Evolutionary conservation across 2,888 invertebrate genomes (phyloP), one percentile per base, ranked within the genome.

Genomic region (Caenorhabditis sp.): DNA sequence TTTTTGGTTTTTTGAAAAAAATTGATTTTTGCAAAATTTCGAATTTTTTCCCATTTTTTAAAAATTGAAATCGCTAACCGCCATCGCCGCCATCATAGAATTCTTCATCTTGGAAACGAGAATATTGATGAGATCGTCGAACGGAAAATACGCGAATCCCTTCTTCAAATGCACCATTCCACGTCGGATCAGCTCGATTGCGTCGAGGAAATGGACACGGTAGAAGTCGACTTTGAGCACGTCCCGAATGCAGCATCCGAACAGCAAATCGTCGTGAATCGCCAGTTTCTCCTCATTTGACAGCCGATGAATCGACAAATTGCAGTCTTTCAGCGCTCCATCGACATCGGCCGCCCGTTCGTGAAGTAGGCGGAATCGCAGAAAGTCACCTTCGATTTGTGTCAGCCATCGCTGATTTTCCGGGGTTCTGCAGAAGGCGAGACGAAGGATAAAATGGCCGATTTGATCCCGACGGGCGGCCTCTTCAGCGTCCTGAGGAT

Each of bases 331-430:
- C 26, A 82, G 76, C 9, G 83, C 50, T 15, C 37, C 2, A n/a
- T 65, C 53, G 11, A 78, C 24, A 13, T 68, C 44, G n/a, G 32
- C 26, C 37, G 62, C 18, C 2, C 26, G 44, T 40, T 82, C 83
- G 4, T 82, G 65, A 9, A 65, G 60, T 35, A 79, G 72, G 11
- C 84, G 83, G 50, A 65, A 77, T 22, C 74, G 64, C 13, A 82
- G 97, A 69, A 97, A 93, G 90, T 98, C 98, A 80, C 95, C 92
- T 93, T 99, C 99, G 85, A 96, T 94, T 22, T 94, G 93, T 15
- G 97, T 93, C 91, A 97, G 97, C 98, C 98, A 98, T 78, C 94
- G 94, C 37, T 95, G 94, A 44, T 96, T 93, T 71, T 97, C 97
- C 86, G 96, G 95, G 9, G 85, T 89, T 89, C 95, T 94, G 91